Evolutionary conservation across 2,797 vertebrate species (phyloP).

Genomic region (Pogoniulus pusillus): DNA sequence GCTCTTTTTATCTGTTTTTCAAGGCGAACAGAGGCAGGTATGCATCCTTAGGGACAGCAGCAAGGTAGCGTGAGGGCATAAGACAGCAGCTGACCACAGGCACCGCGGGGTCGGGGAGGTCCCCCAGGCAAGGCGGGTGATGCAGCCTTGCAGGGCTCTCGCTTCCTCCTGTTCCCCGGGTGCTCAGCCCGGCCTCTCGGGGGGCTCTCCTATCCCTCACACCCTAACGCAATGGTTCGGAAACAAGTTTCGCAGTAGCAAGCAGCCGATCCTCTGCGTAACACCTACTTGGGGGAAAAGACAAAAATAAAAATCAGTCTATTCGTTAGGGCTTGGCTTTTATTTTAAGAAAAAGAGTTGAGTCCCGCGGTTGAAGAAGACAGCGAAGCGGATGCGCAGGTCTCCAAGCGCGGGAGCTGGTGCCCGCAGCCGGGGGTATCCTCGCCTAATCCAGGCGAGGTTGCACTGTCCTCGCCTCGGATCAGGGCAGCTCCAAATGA

Average conservation of each 20-base stretch:
- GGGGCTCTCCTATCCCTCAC: background rate
- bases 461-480: background rate
- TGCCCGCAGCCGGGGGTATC: background rate
- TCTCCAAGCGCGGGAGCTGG: background rate
- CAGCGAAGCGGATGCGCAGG: background rate
- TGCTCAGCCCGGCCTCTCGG: too few species aligned
- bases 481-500: background rate
- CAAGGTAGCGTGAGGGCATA: background rate
- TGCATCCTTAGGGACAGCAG: background rate
- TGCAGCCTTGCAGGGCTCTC: background rate
- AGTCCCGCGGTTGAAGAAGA: background rate
- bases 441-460: background rate
- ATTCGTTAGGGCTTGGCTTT: background rate
- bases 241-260: background rate
- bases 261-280: background rate
- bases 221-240: background rate
- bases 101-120: background rate
- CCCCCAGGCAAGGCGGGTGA: background rate
- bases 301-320: background rate
- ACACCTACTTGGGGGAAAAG: too few species aligned
- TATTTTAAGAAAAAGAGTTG: background rate
- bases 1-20: conserved; percentile 3
- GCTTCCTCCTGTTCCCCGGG: background rate
- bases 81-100: background rate
- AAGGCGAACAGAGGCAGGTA: background rate